A percentile compares a stretch with the other conserved stretches of the same genome.
Conservation (phyloP, 2,113 vertebrate species). For the Pyxicephalus adspersus region DNA sequence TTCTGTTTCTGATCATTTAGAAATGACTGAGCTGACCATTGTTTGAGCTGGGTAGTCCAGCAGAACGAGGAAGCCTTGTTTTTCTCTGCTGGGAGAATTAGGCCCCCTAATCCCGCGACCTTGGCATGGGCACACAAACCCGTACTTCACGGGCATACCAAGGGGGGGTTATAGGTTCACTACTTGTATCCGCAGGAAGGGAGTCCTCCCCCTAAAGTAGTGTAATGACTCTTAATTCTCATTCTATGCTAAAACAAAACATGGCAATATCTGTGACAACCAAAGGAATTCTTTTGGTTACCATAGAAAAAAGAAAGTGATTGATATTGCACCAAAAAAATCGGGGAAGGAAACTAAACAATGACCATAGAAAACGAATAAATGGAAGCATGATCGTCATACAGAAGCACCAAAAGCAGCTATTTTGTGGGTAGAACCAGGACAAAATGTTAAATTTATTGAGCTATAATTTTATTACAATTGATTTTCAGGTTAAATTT, state of each 20-base stretch:
- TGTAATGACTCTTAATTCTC: neutral
- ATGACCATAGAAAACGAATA: too few species aligned
- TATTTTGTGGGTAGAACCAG: too few species aligned
- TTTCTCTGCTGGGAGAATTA: constrained; percentile 25
- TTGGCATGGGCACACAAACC: constrained; percentile 1
- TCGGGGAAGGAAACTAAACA: too few species aligned
- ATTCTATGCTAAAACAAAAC: neutral
- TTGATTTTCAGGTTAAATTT: too few species aligned
- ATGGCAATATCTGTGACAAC: constrained; percentile 23
- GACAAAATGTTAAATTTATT: too few species aligned
- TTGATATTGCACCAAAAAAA: too few species aligned
- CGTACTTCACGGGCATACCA: neutral
- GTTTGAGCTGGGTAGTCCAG: neutral
- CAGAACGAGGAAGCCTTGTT: constrained; percentile 12
- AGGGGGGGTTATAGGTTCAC: neutral
- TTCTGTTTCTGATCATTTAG: neutral
- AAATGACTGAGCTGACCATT: too few species aligned
- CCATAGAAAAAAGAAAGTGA: neutral
- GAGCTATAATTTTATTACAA: too few species aligned
- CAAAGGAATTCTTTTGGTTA: neutral
- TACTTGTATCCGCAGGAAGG: constrained; percentile 22
- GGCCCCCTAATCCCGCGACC: constrained; percentile 38
- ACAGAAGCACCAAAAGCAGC: too few species aligned
- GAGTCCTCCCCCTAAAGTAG: constrained; percentile 5
- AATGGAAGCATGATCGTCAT: too few species aligned